Base-by-base conservation (phyloP, 1,140 invertebrate species). In the Cyclargus thomasi region DNA sequence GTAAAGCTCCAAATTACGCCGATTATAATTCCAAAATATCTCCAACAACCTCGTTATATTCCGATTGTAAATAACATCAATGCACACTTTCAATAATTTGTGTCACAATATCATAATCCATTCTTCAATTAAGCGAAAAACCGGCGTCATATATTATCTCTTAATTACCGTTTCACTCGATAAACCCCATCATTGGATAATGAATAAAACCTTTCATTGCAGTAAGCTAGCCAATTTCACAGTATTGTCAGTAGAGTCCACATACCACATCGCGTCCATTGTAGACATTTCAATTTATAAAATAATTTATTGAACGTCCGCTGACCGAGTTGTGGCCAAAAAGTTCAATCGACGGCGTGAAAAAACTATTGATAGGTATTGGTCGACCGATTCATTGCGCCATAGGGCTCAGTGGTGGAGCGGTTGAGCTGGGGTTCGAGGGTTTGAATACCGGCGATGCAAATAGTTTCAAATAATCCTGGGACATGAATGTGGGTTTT, bases 111-210 rank as follows among this genome's bases (percentile, higher is more conserved):
- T 47, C 10, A 62, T 62, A 62, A 11, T 18, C 59, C 16, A 29
- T 7, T 62, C 16, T 23, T 62, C 20, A 23, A 55, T 59, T 6
- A 59, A 20, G 6, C 18, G 10, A 59, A 18, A 59, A 59, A 59
- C 55, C 1, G 20, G 20, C 18, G 14, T 20, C 55, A 59, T 59
- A 18, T 55, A 59, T 20, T 59, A 59, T 59, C 17, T 59, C 17
- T 47, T 47, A 59, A 59, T 11, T 59, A 59, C 55, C 55, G 11
- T 55, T 55, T 20, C 55, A 59, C 55, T 20, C 55, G 20, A 59
- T 59, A 59, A 59, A 59, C 55, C 18, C 20, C 17, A 59, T 59
- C 18, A 21, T 20, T 55, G 18, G 2, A 17, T 59, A 59, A 59
- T 20, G 17, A 59, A 59, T 20, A 18, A 59, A 59, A 59, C 17